Conservation (phyloP, 2,888 invertebrate genomes). For the Poecilobothrus nobilitatus region DNA sequence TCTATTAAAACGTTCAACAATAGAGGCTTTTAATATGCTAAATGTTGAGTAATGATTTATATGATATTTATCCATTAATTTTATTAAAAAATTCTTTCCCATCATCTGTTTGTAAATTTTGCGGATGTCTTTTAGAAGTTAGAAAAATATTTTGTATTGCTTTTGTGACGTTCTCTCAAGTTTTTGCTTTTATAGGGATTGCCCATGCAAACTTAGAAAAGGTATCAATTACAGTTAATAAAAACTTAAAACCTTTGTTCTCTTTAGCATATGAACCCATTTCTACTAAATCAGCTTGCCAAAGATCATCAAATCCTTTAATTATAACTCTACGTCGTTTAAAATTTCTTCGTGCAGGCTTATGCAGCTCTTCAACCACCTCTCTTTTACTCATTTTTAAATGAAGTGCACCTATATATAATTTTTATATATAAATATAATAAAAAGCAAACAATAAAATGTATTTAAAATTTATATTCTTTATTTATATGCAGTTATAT, state of each 20-base stretch:
- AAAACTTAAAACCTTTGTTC: constrained; percentile 33
- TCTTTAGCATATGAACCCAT: constrained; percentile 30
- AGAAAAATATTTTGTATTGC: not conserved
- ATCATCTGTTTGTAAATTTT: constrained; percentile 18
- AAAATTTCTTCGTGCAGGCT: constrained; percentile 20
- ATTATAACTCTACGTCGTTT: constrained; percentile 19
- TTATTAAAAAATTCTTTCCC: constrained; percentile 28
- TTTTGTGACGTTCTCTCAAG: not conserved
- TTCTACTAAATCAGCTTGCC: constrained; percentile 28
- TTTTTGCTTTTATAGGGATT: not conserved
- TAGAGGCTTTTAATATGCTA: constrained; percentile 24
- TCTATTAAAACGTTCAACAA: constrained; percentile 27
- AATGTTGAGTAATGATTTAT: constrained; percentile 20
- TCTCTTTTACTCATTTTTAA: not conserved
- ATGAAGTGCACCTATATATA: not conserved
- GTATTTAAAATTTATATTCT: no score
- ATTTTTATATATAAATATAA: no score
- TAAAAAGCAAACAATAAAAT: no score
- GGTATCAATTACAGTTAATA: constrained; percentile 38
- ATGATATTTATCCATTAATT: constrained; percentile 23
- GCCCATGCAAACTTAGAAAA: not conserved
- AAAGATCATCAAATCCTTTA: constrained; percentile 22
- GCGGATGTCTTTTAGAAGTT: constrained; percentile 7
- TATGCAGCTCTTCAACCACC: constrained; percentile 20
- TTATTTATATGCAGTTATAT: no score